These are phyloP conservation scores for Crocallis elinguaria DNA, from an alignment of 2,888 invertebrate genomes.

Conservation along the genomic window DNA sequence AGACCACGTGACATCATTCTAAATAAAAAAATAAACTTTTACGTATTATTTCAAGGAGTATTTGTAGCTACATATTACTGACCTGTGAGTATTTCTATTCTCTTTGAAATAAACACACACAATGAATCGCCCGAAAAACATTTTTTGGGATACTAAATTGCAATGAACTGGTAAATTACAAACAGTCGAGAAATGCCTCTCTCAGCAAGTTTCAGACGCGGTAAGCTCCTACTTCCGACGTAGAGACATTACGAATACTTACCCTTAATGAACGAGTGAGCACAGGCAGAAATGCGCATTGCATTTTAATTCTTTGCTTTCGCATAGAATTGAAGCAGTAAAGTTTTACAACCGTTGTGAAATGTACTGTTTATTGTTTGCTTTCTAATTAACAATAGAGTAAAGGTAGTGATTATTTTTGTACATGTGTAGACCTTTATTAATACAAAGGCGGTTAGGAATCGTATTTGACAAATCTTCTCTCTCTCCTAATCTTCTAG, in stretches of 20 bases:
- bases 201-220: constrained; percentile 69
- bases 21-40: too few species aligned
- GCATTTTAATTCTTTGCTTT: neutral
- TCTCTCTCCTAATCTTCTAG: too few species aligned
- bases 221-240: constrained; percentile 44
- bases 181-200: constrained; percentile 59
- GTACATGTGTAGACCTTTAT: too few species aligned
- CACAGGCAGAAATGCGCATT: neutral
- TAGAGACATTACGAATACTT: neutral
- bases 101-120: constrained; percentile 6
- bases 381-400: too few species aligned
- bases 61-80: neutral
- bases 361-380: too few species aligned
- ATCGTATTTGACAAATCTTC: too few species aligned
- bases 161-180: constrained; percentile 28
- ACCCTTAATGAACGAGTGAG: neutral
- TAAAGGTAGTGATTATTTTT: too few species aligned
- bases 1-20: too few species aligned
- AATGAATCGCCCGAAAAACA: constrained; percentile 12
- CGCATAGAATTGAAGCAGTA: too few species aligned
- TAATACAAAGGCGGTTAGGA: too few species aligned
- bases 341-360: too few species aligned
- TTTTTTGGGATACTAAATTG: constrained; percentile 16
- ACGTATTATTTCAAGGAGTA: too few species aligned
- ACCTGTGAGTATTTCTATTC: neutral